phyloP scores from a whole-genome alignment of 2,888 invertebrate species.

The Tetramorium bicarinatum region DNA sequence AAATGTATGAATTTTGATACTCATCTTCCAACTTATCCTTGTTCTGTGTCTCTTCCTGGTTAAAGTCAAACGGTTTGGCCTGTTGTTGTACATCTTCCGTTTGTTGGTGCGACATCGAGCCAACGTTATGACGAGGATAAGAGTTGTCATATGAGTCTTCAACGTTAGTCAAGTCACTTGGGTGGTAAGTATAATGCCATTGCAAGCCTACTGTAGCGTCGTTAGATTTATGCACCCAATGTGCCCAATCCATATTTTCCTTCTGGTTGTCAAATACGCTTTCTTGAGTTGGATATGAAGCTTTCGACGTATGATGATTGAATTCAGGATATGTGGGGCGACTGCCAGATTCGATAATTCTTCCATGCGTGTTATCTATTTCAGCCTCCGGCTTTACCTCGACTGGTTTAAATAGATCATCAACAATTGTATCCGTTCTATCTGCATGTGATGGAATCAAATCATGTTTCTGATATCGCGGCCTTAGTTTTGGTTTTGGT shows the following conservation, averaged over 20 bases:
- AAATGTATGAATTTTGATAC: conserved; percentile 21
- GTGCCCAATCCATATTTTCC: conserved; percentile 57
- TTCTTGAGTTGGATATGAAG: conserved; percentile 13
- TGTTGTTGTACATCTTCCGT: conserved; percentile 54
- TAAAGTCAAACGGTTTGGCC: conserved; percentile 30
- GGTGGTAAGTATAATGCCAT: conserved; percentile 77
- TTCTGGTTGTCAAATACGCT: conserved; percentile 47
- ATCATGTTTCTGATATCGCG: conserved; percentile 53
- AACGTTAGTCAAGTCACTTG: conserved; percentile 74
- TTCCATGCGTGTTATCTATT: conserved; percentile 15
- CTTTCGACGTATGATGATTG: conserved; percentile 2
- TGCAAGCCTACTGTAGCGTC: conserved; percentile 65
- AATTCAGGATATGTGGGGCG: conserved; percentile 2
- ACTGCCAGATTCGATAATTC: conserved; percentile 20
- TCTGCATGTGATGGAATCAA: background rate
- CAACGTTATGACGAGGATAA: conserved; percentile 25
- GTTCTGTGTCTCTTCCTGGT: conserved; percentile 36
- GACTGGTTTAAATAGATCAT: conserved; percentile 47
- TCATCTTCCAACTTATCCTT: conserved; percentile 12
- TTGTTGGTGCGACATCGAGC: conserved; percentile 52
- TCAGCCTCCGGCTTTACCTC: conserved; percentile 37
- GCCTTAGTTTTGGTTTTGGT: conserved; percentile 73
- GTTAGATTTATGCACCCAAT: conserved; percentile 65
- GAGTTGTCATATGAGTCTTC: conserved; percentile 50
- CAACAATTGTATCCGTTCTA: conserved; percentile 16